Evolutionary conservation across 2,113 vertebrate genomes (phyloP).

Genomic region (Neotoma lepida): DNA sequence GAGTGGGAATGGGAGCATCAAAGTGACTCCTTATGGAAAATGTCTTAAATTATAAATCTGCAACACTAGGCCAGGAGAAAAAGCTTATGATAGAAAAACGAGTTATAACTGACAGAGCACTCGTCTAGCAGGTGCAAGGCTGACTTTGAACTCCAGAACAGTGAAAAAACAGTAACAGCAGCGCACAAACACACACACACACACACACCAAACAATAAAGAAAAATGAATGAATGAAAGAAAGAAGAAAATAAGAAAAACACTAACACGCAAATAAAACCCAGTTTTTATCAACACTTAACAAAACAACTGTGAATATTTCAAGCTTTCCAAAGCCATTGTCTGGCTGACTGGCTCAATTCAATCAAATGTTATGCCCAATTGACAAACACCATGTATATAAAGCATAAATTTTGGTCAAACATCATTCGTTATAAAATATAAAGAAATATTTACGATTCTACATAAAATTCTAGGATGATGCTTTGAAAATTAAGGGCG

Average conservation of each 20-base stretch:
- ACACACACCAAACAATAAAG: background rate
- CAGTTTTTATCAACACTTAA: constrained; percentile 18
- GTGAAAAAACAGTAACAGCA: background rate
- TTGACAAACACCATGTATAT: background rate
- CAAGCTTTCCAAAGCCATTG: constrained; percentile 66
- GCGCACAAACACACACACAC: background rate
- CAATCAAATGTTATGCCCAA: constrained; percentile 35
- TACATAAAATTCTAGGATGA: background rate
- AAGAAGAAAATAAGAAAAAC: background rate
- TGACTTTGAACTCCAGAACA: background rate
- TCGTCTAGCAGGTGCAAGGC: background rate
- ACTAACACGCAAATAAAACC: constrained; percentile 15
- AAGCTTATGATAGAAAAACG: background rate
- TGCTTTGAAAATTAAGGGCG: constrained; percentile 41
- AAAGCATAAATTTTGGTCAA: background rate
- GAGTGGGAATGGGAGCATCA: rapidly evolving
- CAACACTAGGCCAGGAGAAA: background rate
- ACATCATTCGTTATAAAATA: background rate
- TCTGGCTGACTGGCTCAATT: constrained; percentile 52
- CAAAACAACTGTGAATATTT: constrained; percentile 37
- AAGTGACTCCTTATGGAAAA: constrained; percentile 5
- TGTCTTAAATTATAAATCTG: background rate
- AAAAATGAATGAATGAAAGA: background rate
- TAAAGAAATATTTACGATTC: constrained; percentile 17
- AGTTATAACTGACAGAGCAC: background rate